Conservation (phyloP, 2,888 invertebrate species). For the Lasioglossum vierecki region DNA sequence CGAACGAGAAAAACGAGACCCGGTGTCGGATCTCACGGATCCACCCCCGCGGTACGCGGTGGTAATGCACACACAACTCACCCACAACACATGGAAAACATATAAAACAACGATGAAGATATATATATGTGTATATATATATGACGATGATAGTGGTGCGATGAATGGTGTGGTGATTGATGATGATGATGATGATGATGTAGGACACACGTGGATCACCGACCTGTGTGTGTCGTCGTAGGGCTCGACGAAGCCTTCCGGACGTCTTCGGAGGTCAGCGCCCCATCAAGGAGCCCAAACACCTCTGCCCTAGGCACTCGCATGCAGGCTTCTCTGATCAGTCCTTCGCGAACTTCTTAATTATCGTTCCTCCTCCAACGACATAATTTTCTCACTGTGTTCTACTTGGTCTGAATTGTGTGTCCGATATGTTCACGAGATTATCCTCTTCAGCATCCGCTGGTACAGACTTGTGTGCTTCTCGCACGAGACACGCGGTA, state of each 20-base stretch:
- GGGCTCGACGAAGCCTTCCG: constrained; percentile 72
- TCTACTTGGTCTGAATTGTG: constrained; percentile 5
- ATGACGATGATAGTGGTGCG: background rate
- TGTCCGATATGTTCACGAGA: background rate
- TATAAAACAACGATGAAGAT: constrained; percentile 48
- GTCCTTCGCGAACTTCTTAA: constrained; percentile 9
- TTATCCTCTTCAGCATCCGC: constrained; percentile 11
- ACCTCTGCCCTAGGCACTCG: constrained; percentile 78
- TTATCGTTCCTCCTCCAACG: constrained; percentile 59
- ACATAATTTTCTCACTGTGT: constrained; percentile 43
- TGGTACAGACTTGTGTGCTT: background rate
- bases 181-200: constrained; percentile 13
- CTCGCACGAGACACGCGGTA: constrained; percentile 31
- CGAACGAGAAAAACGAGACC: constrained; percentile 19
- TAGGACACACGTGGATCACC: constrained; percentile 72
- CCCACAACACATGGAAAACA: constrained; percentile 55
- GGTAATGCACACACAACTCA: constrained; percentile 59
- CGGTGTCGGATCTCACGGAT: constrained; percentile 21
- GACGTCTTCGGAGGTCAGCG: constrained; percentile 73
- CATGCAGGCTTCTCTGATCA: constrained; percentile 73
- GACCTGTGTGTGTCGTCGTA: constrained; percentile 77
- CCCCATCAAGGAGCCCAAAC: constrained; percentile 76
- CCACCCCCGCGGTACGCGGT: constrained; percentile 34
- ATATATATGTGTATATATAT: background rate
- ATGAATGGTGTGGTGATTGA: background rate